These are phyloP conservation scores for Melieria picta DNA, from an alignment of 2,888 invertebrate species.

Conservation along the genomic window DNA sequence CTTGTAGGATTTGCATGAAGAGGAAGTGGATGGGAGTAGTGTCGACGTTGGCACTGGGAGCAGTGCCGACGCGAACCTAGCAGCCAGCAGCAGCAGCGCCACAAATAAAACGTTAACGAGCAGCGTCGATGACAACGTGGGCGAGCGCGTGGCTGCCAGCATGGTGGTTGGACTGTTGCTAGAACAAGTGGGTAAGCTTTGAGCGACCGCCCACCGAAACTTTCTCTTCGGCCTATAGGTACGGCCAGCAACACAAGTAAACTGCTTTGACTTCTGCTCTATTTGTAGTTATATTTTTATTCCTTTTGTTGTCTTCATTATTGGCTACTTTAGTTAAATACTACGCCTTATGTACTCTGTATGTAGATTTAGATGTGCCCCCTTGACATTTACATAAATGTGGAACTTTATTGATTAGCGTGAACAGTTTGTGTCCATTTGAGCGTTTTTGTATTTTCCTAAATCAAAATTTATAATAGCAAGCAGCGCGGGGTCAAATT, in stretches of 20 bases:
- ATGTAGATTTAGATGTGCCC: no score
- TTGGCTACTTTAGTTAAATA: no score
- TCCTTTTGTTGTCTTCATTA: no score
- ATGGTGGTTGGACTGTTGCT: constrained; percentile 54
- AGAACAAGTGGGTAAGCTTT: constrained; percentile 58
- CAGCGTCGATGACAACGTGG: neutral
- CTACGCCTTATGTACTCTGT: no score
- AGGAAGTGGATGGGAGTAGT: constrained; percentile 48
- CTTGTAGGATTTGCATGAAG: constrained; percentile 63
- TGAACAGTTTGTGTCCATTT: no score
- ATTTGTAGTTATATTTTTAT: neutral
- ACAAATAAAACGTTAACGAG: neutral
- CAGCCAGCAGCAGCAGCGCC: no score
- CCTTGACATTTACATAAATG: no score
- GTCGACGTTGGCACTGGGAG: constrained; percentile 29
- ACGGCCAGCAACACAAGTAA: neutral
- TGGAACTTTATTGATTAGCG: no score
- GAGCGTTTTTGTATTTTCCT: no score
- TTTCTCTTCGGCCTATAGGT: constrained; percentile 16
- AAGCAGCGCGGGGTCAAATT: no score
- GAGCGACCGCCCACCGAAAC: constrained; percentile 26
- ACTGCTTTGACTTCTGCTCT: neutral
- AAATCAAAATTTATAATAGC: no score
- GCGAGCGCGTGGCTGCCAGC: constrained; percentile 27
- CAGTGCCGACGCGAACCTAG: constrained; percentile 10